Evolutionary conservation across 2,113 vertebrate genomes (phyloP).

Genomic region (Centrocercus urophasianus): DNA sequence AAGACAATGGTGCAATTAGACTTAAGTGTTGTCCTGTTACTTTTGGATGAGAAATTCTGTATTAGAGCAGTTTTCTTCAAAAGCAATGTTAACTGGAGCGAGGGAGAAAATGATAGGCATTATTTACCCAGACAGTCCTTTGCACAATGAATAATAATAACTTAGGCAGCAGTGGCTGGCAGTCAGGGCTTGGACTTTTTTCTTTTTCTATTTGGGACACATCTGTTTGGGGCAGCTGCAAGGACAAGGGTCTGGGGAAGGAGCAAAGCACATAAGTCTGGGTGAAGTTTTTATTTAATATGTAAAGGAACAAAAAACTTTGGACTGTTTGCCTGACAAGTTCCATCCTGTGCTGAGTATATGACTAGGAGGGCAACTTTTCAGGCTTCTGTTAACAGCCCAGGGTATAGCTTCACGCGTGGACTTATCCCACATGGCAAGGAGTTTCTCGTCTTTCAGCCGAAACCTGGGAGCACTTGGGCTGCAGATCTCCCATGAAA

Average conservation of each 20-base stretch:
- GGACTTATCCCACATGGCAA: neutral
- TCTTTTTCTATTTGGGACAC: neutral
- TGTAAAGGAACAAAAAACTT: fast-evolving
- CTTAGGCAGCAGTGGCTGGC: neutral
- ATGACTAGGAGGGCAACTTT: neutral
- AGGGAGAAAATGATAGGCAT: fast-evolving
- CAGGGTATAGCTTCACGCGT: neutral
- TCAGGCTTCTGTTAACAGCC: neutral
- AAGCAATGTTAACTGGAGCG: neutral
- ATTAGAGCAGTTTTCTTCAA: neutral
- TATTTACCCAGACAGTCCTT: neutral
- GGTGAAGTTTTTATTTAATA: neutral
- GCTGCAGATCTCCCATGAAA: neutral
- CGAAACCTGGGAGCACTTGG: neutral
- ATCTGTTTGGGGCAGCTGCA: neutral
- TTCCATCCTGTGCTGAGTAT: fast-evolving
- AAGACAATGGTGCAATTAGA: neutral
- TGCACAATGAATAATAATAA: neutral
- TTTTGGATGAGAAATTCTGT: neutral
- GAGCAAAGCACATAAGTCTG: neutral
- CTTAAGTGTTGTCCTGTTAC: neutral
- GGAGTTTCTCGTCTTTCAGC: neutral
- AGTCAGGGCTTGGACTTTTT: neutral
- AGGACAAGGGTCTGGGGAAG: neutral
- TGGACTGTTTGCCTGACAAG: neutral